Conservation (phyloP, 2,113 vertebrate genomes). For the Trogon surrucura region DNA sequence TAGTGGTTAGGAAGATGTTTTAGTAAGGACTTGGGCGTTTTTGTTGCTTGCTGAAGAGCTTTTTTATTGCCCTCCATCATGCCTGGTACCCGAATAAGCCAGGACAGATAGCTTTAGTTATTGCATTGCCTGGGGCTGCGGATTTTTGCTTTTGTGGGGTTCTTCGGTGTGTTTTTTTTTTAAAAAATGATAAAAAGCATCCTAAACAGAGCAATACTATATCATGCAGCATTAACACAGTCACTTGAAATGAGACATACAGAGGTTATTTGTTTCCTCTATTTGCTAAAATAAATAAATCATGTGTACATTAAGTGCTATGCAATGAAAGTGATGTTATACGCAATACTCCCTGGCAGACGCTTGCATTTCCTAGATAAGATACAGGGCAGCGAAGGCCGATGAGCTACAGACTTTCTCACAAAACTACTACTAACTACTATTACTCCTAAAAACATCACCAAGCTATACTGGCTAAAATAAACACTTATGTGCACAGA, state of each 20-base stretch:
- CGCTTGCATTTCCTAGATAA: background rate
- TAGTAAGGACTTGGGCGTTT: rapidly evolving
- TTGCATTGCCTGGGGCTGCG: background rate
- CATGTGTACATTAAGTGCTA: background rate
- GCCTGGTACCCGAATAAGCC: background rate
- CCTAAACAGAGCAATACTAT: background rate
- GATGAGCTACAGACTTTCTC: background rate
- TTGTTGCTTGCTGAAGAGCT: background rate
- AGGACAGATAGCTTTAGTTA: background rate
- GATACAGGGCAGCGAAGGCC: background rate
- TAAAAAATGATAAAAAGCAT: background rate
- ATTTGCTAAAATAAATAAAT: slow-evolving; percentile 1
- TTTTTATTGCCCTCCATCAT: background rate
- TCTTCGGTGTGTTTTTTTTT: background rate
- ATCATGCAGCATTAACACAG: rapidly evolving
- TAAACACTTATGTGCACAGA: background rate
- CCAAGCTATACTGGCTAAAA: background rate
- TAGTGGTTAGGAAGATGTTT: background rate
- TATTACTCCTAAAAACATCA: background rate
- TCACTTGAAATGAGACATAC: rapidly evolving
- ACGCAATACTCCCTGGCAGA: background rate
- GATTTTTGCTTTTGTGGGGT: background rate
- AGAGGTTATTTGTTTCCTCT: slow-evolving; percentile 5
- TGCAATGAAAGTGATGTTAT: background rate
- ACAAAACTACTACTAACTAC: background rate